Evolutionary conservation across 1,140 invertebrate genomes (phyloP), one percentile per base, ranked within the genome.

Genomic region (Fopius arisanus): DNA sequence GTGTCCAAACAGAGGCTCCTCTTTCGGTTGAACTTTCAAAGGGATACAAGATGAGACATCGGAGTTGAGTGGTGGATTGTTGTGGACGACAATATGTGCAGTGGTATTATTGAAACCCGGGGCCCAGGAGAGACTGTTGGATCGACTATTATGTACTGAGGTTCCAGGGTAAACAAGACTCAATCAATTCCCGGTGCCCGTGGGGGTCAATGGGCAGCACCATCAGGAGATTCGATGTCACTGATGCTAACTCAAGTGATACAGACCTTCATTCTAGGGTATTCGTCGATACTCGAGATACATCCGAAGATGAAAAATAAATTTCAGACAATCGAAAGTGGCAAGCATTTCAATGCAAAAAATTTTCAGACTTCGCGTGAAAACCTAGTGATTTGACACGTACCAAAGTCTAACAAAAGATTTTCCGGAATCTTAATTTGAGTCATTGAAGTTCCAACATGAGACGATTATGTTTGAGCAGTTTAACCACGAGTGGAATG

Each of bases 131-230:
- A 12, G 28, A 19, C 29, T 28, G 26, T 33, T 37, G 74, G 66
- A 71, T 62, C 71, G 70, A 67, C 74, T 74, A 81, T 78, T 81
- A 77, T 77, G 78, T 75, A 73, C 59, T 73, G 76, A 77, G 73
- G 74, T 77, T 72, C 74, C 68, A 81, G 78, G 75, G 78, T 80
- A 82, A 82, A 84, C 78, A 80, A 71, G 70, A 74, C 79, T 77
- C 81, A 83, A 84, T 84, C 81, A 83, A 83, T 82, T 84, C 78
- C 79, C 51, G 67, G 79, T 43, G 4, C 5, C 37, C 21, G 29
- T 23, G 37, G 16, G 65, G 37, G 66, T 14, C 33, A 43, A 40
- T 67, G 12, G 5, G 40, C 37, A 67, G 43, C 37, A 16, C 19
- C 3, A 37, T 7, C 23, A 67, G 7, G 37, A 19, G 23, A 26